A percentile compares a stretch with the other conserved stretches of the same genome.
Conservation (phyloP, 2,888 invertebrate species). For the Melikaiella ostensackeni region DNA sequence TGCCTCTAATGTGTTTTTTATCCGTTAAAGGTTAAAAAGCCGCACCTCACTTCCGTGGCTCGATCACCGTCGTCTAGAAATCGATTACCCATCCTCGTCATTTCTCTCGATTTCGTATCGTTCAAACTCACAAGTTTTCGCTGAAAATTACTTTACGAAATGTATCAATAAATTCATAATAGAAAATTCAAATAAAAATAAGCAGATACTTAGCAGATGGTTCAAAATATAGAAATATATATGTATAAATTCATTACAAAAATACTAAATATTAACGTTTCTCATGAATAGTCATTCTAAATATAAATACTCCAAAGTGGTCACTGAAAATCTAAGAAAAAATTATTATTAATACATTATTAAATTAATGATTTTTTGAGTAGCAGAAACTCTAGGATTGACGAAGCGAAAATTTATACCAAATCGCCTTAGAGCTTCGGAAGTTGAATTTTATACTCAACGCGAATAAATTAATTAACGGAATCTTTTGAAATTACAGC, state of each 20-base stretch:
- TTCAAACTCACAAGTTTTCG: background rate
- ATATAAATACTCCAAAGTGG: too few relatives aligned
- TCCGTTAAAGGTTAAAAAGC: constrained; percentile 53
- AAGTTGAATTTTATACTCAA: constrained; percentile 1
- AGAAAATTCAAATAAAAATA: background rate
- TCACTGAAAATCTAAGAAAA: too few relatives aligned
- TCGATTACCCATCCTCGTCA: constrained; percentile 56
- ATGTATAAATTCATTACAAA: background rate
- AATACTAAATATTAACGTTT: background rate
- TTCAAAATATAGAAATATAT: background rate
- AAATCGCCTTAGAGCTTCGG: background rate
- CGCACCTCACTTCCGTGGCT: constrained; percentile 57
- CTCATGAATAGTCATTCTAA: too few relatives aligned
- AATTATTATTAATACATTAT: too few relatives aligned
- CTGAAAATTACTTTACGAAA: background rate
- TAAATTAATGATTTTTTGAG: background rate
- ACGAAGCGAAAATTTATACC: background rate
- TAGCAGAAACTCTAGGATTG: background rate
- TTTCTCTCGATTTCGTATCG: constrained; percentile 7
- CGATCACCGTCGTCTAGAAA: constrained; percentile 49
- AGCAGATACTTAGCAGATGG: too few relatives aligned
- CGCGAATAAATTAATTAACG: constrained; percentile 15
- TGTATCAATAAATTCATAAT: background rate
- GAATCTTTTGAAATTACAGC: constrained; percentile 1
- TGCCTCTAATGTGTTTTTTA: constrained; percentile 47